phyloP scores from a whole-genome alignment of 2,797 vertebrate species.

The Amazona finschi region DNA sequence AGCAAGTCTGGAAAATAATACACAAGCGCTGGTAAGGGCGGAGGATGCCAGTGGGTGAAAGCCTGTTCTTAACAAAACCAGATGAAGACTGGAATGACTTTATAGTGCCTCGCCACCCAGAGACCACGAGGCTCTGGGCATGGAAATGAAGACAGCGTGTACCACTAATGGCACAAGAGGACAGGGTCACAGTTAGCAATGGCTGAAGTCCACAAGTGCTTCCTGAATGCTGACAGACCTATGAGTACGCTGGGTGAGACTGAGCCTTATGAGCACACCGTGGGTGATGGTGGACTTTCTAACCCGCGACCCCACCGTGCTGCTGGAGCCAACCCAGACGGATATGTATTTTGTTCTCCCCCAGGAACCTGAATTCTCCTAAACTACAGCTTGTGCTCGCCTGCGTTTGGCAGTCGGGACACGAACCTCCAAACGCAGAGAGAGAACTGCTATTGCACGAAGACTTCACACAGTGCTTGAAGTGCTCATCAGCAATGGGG shows the following conservation, averaged over 20 bases:
- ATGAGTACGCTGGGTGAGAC: accelerated
- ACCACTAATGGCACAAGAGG: not conserved
- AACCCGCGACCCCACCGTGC: not conserved
- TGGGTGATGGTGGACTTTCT: not conserved
- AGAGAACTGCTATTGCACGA: slow-evolving; percentile 73
- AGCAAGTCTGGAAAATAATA: slow-evolving; percentile 27
- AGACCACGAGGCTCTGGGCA: not conserved
- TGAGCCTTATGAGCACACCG: not conserved
- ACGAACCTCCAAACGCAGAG: not conserved
- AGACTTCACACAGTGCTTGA: slow-evolving; percentile 48
- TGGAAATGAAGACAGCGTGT: accelerated
- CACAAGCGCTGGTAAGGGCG: slow-evolving; percentile 17
- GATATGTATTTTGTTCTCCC: accelerated
- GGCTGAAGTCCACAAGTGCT: not conserved
- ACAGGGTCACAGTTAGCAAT: accelerated
- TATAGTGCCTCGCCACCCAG: not conserved
- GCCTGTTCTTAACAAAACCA: not conserved
- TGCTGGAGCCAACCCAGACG: slow-evolving; percentile 1
- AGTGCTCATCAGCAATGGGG: slow-evolving; percentile 52
- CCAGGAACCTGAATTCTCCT: slow-evolving; percentile 39
- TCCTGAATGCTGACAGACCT: not conserved
- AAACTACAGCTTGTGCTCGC: slow-evolving; percentile 38
- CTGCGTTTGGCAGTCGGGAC: slow-evolving; percentile 33
- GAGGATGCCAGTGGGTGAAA: not conserved
- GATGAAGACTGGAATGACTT: not conserved